Percentiles rank a stretch among this genome's conserved stretches.
phyloP scores from a whole-genome alignment of 2,113 vertebrate genomes.

The Emberiza fucata region DNA sequence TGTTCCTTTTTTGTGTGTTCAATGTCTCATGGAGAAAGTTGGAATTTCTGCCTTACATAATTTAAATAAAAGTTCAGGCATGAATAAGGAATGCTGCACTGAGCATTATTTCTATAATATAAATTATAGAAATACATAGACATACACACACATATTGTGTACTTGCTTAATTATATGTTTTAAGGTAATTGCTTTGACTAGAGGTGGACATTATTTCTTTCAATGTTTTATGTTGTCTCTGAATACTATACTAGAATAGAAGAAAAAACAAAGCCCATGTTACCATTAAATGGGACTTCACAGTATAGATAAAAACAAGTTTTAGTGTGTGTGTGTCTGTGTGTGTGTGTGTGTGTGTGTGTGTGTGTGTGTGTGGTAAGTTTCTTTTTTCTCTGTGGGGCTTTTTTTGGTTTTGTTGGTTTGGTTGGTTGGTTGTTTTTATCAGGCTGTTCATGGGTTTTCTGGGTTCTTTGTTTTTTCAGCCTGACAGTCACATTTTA shows the following conservation, averaged over 20 bases:
- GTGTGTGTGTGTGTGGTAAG: background rate
- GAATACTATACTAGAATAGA: background rate
- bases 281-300: background rate
- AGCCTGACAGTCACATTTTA: slow-evolving; percentile 59
- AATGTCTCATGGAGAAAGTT: background rate
- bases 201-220: background rate
- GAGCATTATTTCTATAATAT: background rate
- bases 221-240: background rate
- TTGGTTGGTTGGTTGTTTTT: background rate
- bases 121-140: background rate
- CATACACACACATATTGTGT: background rate
- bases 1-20: rapidly evolving
- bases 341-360: no score
- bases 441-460: background rate
- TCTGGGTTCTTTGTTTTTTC: rapidly evolving
- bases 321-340: no score
- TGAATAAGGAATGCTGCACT: background rate
- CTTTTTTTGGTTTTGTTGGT: background rate
- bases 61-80: background rate
- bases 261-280: background rate
- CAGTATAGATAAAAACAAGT: background rate
- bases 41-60: background rate
- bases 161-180: background rate
- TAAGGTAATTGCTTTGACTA: background rate
- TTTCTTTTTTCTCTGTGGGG: background rate